Percentiles rank a stretch among this genome's conserved stretches.
Conservation (phyloP, 2,888 invertebrate species). For the Terebella lapidaria region DNA sequence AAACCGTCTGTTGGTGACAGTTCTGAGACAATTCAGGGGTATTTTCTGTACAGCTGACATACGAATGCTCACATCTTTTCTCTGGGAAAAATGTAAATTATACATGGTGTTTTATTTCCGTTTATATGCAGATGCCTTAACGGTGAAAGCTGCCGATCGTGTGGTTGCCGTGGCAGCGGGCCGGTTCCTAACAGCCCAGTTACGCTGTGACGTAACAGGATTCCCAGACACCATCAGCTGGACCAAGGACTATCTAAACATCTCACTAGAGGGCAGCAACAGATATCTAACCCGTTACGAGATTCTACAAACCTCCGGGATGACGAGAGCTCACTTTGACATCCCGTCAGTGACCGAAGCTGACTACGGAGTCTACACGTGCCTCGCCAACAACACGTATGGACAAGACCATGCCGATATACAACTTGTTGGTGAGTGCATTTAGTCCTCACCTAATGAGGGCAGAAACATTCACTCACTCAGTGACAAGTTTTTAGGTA, state of each 20-base stretch:
- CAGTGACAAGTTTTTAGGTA: too few relatives aligned
- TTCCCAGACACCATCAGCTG: background rate
- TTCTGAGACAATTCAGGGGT: too few relatives aligned
- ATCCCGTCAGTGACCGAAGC: background rate
- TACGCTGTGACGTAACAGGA: background rate
- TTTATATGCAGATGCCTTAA: background rate
- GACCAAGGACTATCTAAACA: background rate
- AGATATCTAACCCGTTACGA: background rate
- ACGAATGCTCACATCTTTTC: too few relatives aligned
- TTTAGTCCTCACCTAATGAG: too few relatives aligned
- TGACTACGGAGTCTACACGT: background rate
- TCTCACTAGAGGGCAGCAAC: background rate
- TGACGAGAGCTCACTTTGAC: background rate
- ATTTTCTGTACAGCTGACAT: too few relatives aligned
- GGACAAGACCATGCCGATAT: background rate
- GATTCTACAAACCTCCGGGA: background rate
- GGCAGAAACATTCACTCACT: too few relatives aligned
- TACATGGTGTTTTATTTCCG: too few relatives aligned
- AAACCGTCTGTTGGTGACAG: too few relatives aligned
- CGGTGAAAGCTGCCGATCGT: background rate
- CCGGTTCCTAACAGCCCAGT: background rate
- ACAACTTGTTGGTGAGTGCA: background rate
- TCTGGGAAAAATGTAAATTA: too few relatives aligned
- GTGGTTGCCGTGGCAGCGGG: background rate
- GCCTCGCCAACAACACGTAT: background rate